Conservation (phyloP, 2,797 vertebrate genomes). For the Moxostoma hubbsi region DNA sequence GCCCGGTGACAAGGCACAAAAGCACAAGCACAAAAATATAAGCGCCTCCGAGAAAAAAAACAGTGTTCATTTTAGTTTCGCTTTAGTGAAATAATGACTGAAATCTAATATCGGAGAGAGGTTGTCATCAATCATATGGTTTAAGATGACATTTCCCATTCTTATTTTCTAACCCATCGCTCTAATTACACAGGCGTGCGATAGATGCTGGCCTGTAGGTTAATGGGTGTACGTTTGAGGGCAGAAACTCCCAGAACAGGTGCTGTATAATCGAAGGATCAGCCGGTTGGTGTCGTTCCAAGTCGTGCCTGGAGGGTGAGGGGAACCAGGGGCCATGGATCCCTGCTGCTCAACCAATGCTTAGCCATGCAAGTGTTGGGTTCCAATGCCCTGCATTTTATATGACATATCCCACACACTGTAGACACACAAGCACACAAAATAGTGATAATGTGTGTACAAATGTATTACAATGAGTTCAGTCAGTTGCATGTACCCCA, state of each 20-base stretch:
- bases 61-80: neutral
- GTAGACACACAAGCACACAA: neutral
- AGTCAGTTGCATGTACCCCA: neutral
- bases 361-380: neutral
- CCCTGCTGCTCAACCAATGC: conserved; percentile 19
- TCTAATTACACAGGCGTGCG: conserved; percentile 7
- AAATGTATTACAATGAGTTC: neutral
- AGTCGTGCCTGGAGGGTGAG: neutral
- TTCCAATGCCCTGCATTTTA: neutral
- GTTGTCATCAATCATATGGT: conserved; percentile 38
- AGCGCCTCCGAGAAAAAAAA: conserved; percentile 6
- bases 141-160: conserved; percentile 19
- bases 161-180: neutral
- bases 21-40: conserved; percentile 5
- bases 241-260: conserved; percentile 23
- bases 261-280: conserved; percentile 15
- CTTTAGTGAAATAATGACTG: conserved; percentile 8
- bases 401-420: neutral
- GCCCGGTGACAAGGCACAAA: neutral
- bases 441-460: neutral
- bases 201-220: neutral
- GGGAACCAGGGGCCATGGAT: neutral
- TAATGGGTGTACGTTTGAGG: conserved; percentile 29
- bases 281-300: conserved; percentile 12
- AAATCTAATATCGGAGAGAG: conserved; percentile 14